Conservation (phyloP, 2,113 vertebrate genomes). For the Labrus mixtus region DNA sequence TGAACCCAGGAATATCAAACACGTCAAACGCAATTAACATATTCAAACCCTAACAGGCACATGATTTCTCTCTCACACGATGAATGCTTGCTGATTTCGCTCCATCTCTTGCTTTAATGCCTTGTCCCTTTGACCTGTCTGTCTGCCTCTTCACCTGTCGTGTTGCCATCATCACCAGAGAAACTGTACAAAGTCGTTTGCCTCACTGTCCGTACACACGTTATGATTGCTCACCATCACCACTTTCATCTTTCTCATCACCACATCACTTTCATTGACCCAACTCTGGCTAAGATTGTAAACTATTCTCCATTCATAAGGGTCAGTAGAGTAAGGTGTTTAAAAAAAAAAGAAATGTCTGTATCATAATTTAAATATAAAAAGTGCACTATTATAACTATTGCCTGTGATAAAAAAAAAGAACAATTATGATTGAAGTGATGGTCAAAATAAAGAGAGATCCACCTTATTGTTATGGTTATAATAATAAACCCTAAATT, state of each 20-base stretch:
- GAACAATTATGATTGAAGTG: slow-evolving; percentile 83
- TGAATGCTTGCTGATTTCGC: slow-evolving; percentile 52
- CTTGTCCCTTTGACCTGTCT: slow-evolving; percentile 44
- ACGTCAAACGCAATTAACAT: slow-evolving; percentile 21
- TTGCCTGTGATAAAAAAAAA: slow-evolving; percentile 83
- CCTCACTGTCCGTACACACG: slow-evolving; percentile 64
- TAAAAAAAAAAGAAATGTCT: slow-evolving; percentile 83
- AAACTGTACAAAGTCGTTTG: slow-evolving; percentile 68
- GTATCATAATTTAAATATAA: slow-evolving; percentile 87
- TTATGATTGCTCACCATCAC: slow-evolving; percentile 69
- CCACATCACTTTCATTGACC: slow-evolving; percentile 72
- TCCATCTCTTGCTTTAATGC: slow-evolving; percentile 49
- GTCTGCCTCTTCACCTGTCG: slow-evolving; percentile 61
- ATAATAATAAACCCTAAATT: slow-evolving; percentile 82
- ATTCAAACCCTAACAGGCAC: slow-evolving; percentile 43
- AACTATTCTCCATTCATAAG: slow-evolving; percentile 82
- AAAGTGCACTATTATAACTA: slow-evolving; percentile 87
- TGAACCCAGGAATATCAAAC: slow-evolving; percentile 45
- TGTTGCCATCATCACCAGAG: slow-evolving; percentile 62
- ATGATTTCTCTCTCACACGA: slow-evolving; percentile 42
- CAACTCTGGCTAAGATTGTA: slow-evolving; percentile 86
- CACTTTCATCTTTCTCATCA: slow-evolving; percentile 61
- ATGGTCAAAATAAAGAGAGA: slow-evolving; percentile 84
- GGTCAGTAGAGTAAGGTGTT: slow-evolving; percentile 84
- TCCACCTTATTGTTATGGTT: slow-evolving; percentile 84